These are phyloP conservation scores for Semnopithecus entellus DNA, from an alignment of 2,113 vertebrate species.

Conservation along the genomic window DNA sequence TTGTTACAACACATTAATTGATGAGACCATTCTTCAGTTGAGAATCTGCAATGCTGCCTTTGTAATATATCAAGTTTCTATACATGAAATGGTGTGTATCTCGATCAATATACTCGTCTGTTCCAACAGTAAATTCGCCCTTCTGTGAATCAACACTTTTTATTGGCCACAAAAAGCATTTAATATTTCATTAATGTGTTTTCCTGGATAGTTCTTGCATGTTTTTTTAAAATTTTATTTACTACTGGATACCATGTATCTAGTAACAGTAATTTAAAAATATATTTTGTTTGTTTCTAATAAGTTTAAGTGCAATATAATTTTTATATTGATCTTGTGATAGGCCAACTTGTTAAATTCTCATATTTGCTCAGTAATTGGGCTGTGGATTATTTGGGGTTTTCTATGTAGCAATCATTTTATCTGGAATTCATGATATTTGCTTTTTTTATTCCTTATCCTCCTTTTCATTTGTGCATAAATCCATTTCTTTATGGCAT, in stretches of 20 bases:
- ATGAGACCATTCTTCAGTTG: background rate
- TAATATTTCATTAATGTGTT: background rate
- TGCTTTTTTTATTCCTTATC: background rate
- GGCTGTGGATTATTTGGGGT: background rate
- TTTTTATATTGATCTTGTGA: background rate
- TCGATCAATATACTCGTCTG: background rate
- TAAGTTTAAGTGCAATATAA: background rate
- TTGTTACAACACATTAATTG: background rate
- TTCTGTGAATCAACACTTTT: background rate
- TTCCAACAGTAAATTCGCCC: background rate
- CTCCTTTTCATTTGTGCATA: background rate
- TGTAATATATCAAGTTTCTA: background rate
- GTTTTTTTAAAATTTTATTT: background rate
- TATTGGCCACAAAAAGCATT: background rate
- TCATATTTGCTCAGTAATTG: fast-evolving
- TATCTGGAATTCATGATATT: background rate
- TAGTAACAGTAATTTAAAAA: background rate
- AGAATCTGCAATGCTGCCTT: no score
- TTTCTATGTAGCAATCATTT: background rate
- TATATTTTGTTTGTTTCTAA: background rate
- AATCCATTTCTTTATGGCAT: background rate
- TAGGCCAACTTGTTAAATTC: background rate
- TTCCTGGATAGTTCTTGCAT: background rate
- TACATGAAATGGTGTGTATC: background rate
- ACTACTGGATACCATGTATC: no score